These are phyloP conservation scores for Carcinoscorpius rotundicauda DNA, from an alignment of 1,140 invertebrate species.

Conservation along the genomic window DNA sequence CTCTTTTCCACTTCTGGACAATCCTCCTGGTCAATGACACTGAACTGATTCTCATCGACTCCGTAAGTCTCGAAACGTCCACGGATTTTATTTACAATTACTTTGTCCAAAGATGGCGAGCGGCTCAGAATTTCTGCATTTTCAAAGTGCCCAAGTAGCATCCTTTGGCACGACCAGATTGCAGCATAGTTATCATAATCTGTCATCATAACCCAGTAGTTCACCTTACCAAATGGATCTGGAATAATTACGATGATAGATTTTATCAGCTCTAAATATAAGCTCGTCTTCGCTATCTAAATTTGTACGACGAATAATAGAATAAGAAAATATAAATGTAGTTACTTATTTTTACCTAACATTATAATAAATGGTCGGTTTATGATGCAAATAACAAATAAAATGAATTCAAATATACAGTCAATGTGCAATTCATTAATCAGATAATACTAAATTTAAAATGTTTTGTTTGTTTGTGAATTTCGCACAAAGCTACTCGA, in stretches of 20 bases:
- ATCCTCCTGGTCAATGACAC: slow-evolving; percentile 52
- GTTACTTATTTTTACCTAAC: too few species aligned
- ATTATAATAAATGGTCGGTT: too few species aligned
- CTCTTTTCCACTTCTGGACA: slow-evolving; percentile 36
- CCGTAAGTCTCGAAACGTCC: slow-evolving; percentile 43
- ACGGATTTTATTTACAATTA: slow-evolving; percentile 52
- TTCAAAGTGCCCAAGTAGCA: slow-evolving; percentile 54
- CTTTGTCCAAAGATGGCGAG: slow-evolving; percentile 39
- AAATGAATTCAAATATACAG: too few species aligned
- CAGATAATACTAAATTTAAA: too few species aligned
- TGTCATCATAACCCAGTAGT: slow-evolving; percentile 56
- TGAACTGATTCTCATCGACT: slow-evolving; percentile 59
- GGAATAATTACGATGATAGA: background rate
- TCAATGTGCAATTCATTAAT: too few species aligned
- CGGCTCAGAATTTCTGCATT: slow-evolving; percentile 65
- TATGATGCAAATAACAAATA: too few species aligned
- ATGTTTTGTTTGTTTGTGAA: too few species aligned
- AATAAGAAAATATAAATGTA: too few species aligned
- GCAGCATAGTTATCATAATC: slow-evolving; percentile 61
- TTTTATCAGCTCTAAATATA: too few species aligned
- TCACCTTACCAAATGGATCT: slow-evolving; percentile 59
- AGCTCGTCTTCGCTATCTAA: too few species aligned
- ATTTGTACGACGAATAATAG: too few species aligned
- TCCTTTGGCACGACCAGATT: slow-evolving; percentile 64
- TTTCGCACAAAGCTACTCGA: too few species aligned